Evolutionary conservation across 2,888 invertebrate genomes (phyloP).

Genomic region (Sinodicranocentrus sp.): DNA sequence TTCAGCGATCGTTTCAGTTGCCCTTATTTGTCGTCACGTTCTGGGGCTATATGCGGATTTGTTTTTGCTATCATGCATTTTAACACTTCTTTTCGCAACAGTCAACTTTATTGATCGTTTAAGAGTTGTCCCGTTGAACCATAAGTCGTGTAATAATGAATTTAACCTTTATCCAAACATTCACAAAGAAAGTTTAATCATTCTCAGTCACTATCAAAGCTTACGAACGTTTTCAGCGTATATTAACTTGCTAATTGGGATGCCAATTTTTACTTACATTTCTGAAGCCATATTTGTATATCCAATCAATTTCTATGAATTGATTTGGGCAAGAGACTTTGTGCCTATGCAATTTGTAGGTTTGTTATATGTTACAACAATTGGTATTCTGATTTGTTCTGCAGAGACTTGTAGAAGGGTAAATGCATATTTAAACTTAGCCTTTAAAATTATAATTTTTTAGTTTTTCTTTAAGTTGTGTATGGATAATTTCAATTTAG

Average conservation of each 20-base stretch:
- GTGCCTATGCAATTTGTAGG: background rate
- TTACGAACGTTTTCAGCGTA: constrained; percentile 3
- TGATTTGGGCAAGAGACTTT: constrained; percentile 11
- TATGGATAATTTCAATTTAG: background rate
- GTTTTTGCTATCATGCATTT: constrained; percentile 10
- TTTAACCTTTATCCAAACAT: no score
- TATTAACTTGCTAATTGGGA: constrained; percentile 15
- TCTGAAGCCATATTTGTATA: constrained; percentile 29
- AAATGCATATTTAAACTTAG: background rate
- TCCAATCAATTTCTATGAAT: constrained; percentile 42
- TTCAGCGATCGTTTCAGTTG: background rate
- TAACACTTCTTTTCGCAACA: constrained; percentile 3
- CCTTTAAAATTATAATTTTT: background rate
- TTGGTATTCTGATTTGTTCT: constrained; percentile 25
- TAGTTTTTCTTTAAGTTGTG: background rate
- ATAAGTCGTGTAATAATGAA: background rate
- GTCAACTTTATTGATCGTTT: background rate
- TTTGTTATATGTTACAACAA: constrained; percentile 19
- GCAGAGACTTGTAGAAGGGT: constrained; percentile 40
- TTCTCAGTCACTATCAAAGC: constrained; percentile 17
- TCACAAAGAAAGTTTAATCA: background rate
- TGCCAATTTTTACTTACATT: background rate
- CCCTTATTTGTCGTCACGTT: background rate
- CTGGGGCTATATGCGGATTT: constrained; percentile 29
- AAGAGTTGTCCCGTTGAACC: background rate